A percentile compares a stretch with the other conserved stretches of the same genome.
Evolutionary conservation across 2,113 vertebrate genomes (phyloP).

Genomic region (Pituophis catenifer): DNA sequence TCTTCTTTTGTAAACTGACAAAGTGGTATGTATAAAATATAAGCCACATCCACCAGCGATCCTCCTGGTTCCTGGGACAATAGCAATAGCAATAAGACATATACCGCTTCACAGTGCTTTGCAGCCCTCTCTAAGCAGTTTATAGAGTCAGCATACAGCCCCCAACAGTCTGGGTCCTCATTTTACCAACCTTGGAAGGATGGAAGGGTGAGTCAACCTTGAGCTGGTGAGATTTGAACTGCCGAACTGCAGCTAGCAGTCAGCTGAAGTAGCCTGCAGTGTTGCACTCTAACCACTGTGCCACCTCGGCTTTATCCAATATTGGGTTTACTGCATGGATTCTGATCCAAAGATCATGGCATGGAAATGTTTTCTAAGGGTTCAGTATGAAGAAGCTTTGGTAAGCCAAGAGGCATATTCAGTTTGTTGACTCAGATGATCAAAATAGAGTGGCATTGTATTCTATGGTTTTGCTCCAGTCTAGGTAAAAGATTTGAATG

Average conservation of each 20-base stretch:
- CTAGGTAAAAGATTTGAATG: not conserved
- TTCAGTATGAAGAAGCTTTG: not conserved
- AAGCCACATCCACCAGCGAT: not conserved
- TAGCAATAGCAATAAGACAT: not conserved
- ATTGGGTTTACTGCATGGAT: not conserved
- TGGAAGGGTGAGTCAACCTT: no score
- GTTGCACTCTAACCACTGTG: no score
- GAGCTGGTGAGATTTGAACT: no score
- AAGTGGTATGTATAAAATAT: conserved; percentile 19
- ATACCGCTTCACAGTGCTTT: no score
- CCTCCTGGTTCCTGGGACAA: not conserved
- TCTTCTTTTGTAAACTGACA: conserved; percentile 14
- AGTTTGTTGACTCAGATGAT: not conserved
- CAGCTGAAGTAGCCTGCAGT: no score
- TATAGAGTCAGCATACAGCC: no score
- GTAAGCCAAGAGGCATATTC: not conserved
- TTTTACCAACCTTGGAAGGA: no score
- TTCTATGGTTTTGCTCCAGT: not conserved
- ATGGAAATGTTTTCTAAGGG: not conserved
- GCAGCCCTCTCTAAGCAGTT: no score
- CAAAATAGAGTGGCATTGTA: not conserved
- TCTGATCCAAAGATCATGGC: not conserved
- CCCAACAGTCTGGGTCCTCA: no score
- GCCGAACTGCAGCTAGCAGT: no score
- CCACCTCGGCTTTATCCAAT: not conserved